Percentiles rank a stretch among this genome's conserved stretches.
phyloP scores from a whole-genome alignment of 1,140 invertebrate species.

The Zaprionus kolodkinae region DNA sequence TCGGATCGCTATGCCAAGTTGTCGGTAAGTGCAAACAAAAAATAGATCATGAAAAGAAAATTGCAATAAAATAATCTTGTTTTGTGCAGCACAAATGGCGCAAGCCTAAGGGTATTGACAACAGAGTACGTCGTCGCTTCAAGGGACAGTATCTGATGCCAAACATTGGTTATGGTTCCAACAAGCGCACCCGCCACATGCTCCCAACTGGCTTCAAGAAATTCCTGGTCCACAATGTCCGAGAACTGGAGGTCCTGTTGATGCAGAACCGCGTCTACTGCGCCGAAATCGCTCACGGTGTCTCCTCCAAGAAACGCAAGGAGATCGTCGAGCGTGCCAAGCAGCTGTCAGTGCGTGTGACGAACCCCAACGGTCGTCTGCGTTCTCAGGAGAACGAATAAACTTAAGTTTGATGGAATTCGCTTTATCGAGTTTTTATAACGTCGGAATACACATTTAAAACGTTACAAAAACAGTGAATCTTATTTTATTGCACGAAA shows the following conservation, averaged over 20 bases:
- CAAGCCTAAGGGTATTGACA: constrained; percentile 96
- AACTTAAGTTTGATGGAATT: constrained; percentile 83
- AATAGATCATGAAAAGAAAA: neutral
- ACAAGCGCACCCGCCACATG: constrained; percentile 97
- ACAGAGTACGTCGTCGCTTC: constrained; percentile 98
- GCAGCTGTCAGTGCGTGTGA: constrained; percentile 97
- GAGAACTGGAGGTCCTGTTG: constrained; percentile 97
- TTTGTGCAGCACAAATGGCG: constrained; percentile 86
- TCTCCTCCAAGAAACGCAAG: constrained; percentile 98
- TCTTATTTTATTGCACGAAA: constrained; percentile 8
- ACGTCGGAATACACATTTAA: constrained; percentile 70
- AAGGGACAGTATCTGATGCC: constrained; percentile 99
- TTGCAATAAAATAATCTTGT: neutral
- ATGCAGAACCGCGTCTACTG: constrained; percentile 99
- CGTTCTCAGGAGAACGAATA: constrained; percentile 99
- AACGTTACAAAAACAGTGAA: constrained; percentile 54
- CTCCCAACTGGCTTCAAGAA: constrained; percentile 99
- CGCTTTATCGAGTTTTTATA: constrained; percentile 59
- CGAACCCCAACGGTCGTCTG: constrained; percentile 97
- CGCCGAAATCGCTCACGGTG: constrained; percentile 98
- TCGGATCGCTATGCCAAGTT: constrained; percentile 98
- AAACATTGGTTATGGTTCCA: constrained; percentile 99
- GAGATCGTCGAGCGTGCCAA: constrained; percentile 97
- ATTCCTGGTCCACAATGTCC: constrained; percentile 88
- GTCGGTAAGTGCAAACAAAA: constrained; percentile 87